Evolutionary conservation across 1,140 invertebrate genomes (phyloP), one percentile per base, ranked within the genome.

Genomic region (Cotesia typhae): DNA sequence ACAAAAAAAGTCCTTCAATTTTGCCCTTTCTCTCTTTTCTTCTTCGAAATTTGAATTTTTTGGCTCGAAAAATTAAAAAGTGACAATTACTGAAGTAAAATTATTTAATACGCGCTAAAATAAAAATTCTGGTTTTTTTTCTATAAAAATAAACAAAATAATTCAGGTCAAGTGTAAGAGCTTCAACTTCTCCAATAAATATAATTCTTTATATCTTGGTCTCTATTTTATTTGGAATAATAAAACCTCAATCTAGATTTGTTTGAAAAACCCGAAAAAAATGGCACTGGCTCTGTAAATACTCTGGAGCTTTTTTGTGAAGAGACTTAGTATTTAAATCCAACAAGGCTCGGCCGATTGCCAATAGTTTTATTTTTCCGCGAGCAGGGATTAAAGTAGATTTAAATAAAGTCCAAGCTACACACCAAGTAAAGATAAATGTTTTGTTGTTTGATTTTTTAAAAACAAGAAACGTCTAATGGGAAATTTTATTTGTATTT

Each of bases 331-430:
- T n/a, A 10, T 63, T 12, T 63, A 17, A 36, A 63, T 63, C 60
- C 60, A 37, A 63, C 35, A 63, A 63, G 10, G 4, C 35, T 63
- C 35, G 60, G 60, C 60, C n/a, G 36, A 63, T 63, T 63, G 60
- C 60, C 60, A 63, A 63, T n/a, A 60, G 28, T 28, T 47, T 6
- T 5, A 47, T 47, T 63, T 63, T 37, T 36, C 14, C 6, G 7
- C 35, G 36, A 63, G 36, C 37, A 41, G 12, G 37, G 28, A 37
- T 38, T n/a, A 37, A 63, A 37, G n/a, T 36, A 63, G 9, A 28
- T 41, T 7, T 41, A 41, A 7, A 41, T 7, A 47, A 28, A 28
- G 59, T 38, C 37, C 4, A 41, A 63, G 37, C n/a, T 41, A 41
- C 0, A 17, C 17, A 17, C 12, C 60, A 38, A 37, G 35, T 14